Base-by-base conservation (phyloP, 2,888 invertebrate genomes). In the Timandra comae region DNA sequence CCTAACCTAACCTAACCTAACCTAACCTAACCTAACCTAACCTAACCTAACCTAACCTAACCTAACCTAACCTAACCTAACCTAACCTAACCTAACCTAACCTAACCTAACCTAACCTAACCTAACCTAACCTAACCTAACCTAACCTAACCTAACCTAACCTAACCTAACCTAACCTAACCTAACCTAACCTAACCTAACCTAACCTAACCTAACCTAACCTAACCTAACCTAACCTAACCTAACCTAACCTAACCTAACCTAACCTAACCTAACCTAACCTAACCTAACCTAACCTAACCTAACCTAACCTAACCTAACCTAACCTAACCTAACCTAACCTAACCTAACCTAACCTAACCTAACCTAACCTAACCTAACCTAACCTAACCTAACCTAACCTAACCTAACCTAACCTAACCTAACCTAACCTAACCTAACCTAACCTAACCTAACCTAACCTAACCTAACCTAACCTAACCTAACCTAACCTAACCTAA, bases 241-340 rank as follows among this genome's bases (percentile, higher is more conserved):
- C 33, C 33, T 29, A 33, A 29, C 33, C 33, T 33, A 29, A 29
- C 33, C 33, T 33, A 29, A 29, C 33, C 33, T 33, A 29, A 29
- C 33, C 33, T 33, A 29, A 29, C 34, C 34, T 34, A 29, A 29
- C 34, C 34, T 34, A 34, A 29, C 34, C 34, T 35, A 35, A 35
- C 34, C 33, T 33, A 33, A 33, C 33, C 33, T 33, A 33, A 33
- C 34, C 34, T 35, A 35, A 30, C 34, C 34, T 35, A 35, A 30
- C 34, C 34, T 35, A 35, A 30, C 34, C 34, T 35, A 35, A 35
- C 34, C 34, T 35, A 35, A 30, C 34, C 34, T 35, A 35, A 35
- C 34, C 34, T 35, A 35, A 35, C 34, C 34, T 35, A 35, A 30
- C 34, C 34, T 35, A 35, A 35, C 34, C 34, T 35, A 35, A 30